Evolutionary conservation across 2,797 vertebrate genomes (phyloP).

Genomic region (Gymnopithys bicolor): DNA sequence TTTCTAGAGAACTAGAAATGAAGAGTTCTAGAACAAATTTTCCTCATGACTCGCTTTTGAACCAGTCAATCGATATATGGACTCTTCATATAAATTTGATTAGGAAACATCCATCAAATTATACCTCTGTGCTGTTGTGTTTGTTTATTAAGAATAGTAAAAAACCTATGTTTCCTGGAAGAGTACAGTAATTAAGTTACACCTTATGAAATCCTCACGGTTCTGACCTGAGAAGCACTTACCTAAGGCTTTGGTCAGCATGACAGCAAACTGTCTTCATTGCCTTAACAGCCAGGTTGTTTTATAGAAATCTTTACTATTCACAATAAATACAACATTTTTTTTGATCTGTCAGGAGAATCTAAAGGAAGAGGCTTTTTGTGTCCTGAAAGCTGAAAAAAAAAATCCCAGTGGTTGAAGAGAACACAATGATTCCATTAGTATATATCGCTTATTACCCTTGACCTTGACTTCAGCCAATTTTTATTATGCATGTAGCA

Average conservation of each 20-base stretch:
- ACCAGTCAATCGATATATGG: not conserved
- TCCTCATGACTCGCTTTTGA: not conserved
- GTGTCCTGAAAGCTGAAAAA: not conserved
- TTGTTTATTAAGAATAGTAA: not conserved
- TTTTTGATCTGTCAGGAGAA: not conserved
- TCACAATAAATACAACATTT: not conserved
- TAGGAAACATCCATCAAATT: not conserved
- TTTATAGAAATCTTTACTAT: not conserved
- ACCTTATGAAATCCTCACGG: not conserved
- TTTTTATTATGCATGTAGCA: not conserved
- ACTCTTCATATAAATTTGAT: not conserved
- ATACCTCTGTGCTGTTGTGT: not conserved
- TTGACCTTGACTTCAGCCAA: not conserved
- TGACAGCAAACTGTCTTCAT: not conserved
- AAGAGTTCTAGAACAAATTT: not conserved
- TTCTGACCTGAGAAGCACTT: not conserved
- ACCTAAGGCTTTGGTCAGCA: not conserved
- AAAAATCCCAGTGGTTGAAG: not conserved
- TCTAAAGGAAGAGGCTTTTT: not conserved
- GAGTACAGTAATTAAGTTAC: not conserved
- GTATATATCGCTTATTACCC: not conserved
- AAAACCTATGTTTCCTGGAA: not conserved
- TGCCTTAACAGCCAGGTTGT: not conserved
- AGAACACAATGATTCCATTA: not conserved
- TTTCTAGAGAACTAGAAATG: not conserved